Percentiles rank a stretch among this genome's conserved stretches.
These are phyloP conservation scores for Neomonachus schauinslandi DNA, from an alignment of 2,113 vertebrate species.

Conservation along the genomic window DNA sequence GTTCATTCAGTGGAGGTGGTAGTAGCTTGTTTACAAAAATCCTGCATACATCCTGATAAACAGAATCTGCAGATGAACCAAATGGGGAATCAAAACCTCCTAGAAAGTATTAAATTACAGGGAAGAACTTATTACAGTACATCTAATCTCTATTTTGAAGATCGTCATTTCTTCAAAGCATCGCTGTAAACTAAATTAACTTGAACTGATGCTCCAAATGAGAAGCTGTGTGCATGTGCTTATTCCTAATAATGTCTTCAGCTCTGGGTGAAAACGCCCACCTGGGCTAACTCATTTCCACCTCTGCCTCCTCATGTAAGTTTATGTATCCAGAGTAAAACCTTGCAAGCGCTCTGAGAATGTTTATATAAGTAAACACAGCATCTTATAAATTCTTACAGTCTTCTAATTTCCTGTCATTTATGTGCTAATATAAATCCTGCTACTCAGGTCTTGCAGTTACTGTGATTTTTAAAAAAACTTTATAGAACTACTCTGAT, in stretches of 20 bases:
- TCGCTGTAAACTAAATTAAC: slow-evolving; percentile 58
- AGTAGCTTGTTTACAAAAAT: slow-evolving; percentile 52
- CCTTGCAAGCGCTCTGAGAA: not conserved
- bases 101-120: slow-evolving; percentile 63
- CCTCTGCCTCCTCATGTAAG: not conserved
- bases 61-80: not conserved
- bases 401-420: not conserved
- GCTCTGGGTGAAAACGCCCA: slow-evolving; percentile 22
- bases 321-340: slow-evolving; percentile 39
- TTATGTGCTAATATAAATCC: not conserved
- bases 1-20: not conserved
- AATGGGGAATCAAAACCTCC: slow-evolving; percentile 50
- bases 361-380: not conserved
- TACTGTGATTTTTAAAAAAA: not conserved
- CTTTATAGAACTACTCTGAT: not conserved
- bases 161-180: slow-evolving; percentile 44
- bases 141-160: slow-evolving; percentile 64
- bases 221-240: slow-evolving; percentile 11
- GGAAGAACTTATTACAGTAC: slow-evolving; percentile 43
- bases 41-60: slow-evolving; percentile 23
- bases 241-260: slow-evolving; percentile 24
- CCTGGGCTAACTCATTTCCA: slow-evolving; percentile 27
- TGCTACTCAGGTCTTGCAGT: not conserved
- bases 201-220: not conserved
- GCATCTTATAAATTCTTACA: not conserved